phyloP scores from a whole-genome alignment of 2,113 vertebrate genomes.

The Eclectus roratus region DNA sequence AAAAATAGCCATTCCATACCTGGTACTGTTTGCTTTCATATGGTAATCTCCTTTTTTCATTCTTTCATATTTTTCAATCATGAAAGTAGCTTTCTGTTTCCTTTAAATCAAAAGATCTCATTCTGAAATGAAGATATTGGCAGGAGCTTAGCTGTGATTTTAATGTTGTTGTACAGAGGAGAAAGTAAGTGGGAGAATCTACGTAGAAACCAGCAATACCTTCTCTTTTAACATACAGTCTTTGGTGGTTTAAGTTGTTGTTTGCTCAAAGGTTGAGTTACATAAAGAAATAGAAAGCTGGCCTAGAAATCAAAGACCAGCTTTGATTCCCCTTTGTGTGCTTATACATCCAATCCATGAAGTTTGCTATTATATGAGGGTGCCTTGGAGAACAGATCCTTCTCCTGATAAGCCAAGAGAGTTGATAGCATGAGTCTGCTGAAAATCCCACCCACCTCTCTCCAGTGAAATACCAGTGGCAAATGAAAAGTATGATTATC shows the following conservation, averaged over 20 bases:
- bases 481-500: not conserved
- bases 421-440: fast-evolving
- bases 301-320: not conserved
- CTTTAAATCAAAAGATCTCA: not conserved
- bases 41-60: not conserved
- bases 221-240: not conserved
- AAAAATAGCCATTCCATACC: not conserved
- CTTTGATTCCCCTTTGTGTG: not conserved
- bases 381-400: not conserved
- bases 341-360: fast-evolving
- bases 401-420: not conserved
- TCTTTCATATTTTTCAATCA: not conserved
- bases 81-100: not conserved
- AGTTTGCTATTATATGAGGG: not conserved
- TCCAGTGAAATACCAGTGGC: not conserved
- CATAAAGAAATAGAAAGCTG: not conserved
- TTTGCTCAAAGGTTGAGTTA: not conserved
- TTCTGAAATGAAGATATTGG: not conserved
- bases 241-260: not conserved
- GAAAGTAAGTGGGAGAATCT: not conserved
- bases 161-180: not conserved
- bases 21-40: not conserved
- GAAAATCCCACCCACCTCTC: not conserved
- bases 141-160: not conserved
- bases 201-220: not conserved